Evolutionary conservation across 2,888 invertebrate genomes (phyloP).

Genomic region (Agrotis ipsilon): DNA sequence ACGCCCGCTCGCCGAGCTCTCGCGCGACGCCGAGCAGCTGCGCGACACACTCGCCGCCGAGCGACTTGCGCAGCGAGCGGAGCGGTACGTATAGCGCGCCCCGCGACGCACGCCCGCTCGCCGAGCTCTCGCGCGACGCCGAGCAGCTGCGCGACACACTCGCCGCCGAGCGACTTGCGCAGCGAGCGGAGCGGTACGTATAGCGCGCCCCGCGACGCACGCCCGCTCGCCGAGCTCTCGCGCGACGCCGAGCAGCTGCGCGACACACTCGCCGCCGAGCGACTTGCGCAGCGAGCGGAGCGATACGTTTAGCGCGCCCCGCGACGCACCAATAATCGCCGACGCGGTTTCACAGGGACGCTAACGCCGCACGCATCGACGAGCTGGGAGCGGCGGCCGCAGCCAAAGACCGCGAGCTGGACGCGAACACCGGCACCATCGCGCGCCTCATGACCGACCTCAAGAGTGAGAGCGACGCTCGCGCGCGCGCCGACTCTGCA

Average conservation of each 20-base stretch:
- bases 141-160: slow-evolving; percentile 12
- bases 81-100: slow-evolving; percentile 1
- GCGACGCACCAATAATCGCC: background rate
- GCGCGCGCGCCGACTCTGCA: slow-evolving; percentile 43
- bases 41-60: slow-evolving; percentile 12
- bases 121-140: background rate
- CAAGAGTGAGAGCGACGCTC: slow-evolving; percentile 43
- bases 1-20: background rate
- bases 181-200: slow-evolving; percentile 10
- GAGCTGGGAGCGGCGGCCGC: slow-evolving; percentile 23
- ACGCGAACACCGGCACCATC: slow-evolving; percentile 46
- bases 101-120: background rate
- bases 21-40: slow-evolving; percentile 7
- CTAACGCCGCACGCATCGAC: slow-evolving; percentile 28
- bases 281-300: slow-evolving; percentile 17
- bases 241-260: slow-evolving; percentile 14
- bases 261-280: slow-evolving; percentile 12
- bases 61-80: slow-evolving; percentile 19
- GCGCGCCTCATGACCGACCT: slow-evolving; percentile 59
- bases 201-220: background rate
- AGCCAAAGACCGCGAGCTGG: slow-evolving; percentile 49
- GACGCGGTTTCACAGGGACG: slow-evolving; percentile 55
- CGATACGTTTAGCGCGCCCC: background rate
- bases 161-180: slow-evolving; percentile 23
- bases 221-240: background rate